Evolutionary conservation across 2,113 vertebrate species (phyloP).

Genomic region (Piaya cayana): DNA sequence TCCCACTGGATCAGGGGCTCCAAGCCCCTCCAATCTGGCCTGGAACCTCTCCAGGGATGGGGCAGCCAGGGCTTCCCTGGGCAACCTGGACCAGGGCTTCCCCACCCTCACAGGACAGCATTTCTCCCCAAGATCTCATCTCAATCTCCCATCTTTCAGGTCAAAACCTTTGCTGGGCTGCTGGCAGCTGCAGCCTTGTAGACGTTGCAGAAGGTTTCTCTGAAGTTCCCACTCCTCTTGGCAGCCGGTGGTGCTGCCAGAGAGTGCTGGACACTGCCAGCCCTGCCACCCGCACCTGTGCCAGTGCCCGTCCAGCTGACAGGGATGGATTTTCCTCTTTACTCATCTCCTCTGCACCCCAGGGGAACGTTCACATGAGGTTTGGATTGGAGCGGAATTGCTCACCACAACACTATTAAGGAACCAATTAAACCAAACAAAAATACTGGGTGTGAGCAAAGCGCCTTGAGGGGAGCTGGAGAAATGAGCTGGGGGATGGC

Average conservation of each 20-base stretch:
- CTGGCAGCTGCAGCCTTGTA: not conserved
- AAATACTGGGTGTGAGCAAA: not conserved
- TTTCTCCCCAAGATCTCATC: too few species aligned
- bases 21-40: too few species aligned
- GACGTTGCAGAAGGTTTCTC: not conserved
- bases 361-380: not conserved
- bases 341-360: not conserved
- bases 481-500: not conserved
- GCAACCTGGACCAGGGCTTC: too few species aligned
- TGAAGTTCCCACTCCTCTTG: too few species aligned
- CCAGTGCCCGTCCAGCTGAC: not conserved
- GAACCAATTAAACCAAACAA: not conserved
- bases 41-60: too few species aligned
- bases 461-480: not conserved
- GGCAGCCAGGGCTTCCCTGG: too few species aligned
- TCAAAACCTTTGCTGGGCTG: too few species aligned
- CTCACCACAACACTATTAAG: not conserved
- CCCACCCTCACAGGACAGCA: too few species aligned
- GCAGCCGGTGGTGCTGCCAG: not conserved
- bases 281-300: not conserved
- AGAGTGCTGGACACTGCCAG: not conserved
- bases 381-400: not conserved
- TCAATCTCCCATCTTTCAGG: too few species aligned
- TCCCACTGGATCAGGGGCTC: too few species aligned
- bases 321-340: not conserved